Base-by-base conservation (phyloP, 2,797 vertebrate genomes). In the Peromyscus attwateri region DNA sequence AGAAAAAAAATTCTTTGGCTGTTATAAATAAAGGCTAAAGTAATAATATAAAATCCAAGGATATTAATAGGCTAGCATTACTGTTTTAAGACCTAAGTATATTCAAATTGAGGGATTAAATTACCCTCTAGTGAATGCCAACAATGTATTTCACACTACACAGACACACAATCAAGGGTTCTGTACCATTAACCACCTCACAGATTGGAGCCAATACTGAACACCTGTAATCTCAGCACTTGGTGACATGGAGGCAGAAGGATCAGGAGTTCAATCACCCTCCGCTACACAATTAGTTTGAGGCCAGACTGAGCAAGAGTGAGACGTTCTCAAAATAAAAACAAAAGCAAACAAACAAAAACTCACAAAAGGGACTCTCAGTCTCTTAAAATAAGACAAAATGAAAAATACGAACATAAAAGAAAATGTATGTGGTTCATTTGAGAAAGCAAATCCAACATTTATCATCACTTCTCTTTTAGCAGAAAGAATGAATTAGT, bases 31-130 rank as follows among this genome's bases (percentile, higher is more conserved):
- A 94, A 96, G 46, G 66, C 71, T 94, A 90, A 88, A 57, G 49
- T 68, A 95, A 68, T 70, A 70, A 95, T 91, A 31, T 81, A 64
- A 95, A 96, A 89, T 88, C 34, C 79, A 98, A 94, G 55, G n/a
- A 91, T 62, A 82, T 89, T 97, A 95, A 97, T 6, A 96, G 71
- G 62, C 79, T 79, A 87, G 34, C 46, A 83, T 87, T 82, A 88
- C 94, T 92, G 91, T 94, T 97, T 95, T 84, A 96, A 97, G 88
- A 92, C 75, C 43, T 91, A 91, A 94, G 75, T 82, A 87, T 97
- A 97, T 80, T 97, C 82, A 92, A 71, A 95, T 73, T 97, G 92
- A 96, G 71, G 92, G 94, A 92, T 85, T 97, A 97, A 97, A 97
- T 96, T 95, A 97, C 57, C 87, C 73, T 71, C 17, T 57, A 95